Evolutionary conservation across 37 sponge, comb jelly and placozoan genomes (phyloP).

Genomic region (Eunapius fragilis): DNA sequence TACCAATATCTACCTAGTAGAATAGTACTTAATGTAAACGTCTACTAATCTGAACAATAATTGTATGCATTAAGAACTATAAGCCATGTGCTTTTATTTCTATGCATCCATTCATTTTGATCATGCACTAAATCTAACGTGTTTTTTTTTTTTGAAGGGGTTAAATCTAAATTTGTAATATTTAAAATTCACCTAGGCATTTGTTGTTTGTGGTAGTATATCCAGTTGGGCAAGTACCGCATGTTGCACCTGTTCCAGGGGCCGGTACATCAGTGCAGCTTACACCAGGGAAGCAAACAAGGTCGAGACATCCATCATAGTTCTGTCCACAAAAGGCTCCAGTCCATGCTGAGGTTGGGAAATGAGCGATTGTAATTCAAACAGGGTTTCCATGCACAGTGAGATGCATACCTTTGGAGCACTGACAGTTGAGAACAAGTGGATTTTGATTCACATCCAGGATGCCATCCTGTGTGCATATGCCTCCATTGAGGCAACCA

Average conservation of each 20-base stretch:
- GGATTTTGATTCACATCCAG: constrained; percentile 3
- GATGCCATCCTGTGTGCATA: constrained; percentile 57
- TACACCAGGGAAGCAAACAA: constrained; percentile 3
- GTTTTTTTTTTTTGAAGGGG: too few relatives aligned
- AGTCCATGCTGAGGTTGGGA: constrained; percentile 5
- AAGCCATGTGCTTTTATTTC: too few relatives aligned
- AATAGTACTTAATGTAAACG: too few relatives aligned
- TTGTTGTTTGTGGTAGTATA: constrained; percentile 1
- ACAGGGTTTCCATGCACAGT: neutral
- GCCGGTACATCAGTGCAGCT: constrained; percentile 16
- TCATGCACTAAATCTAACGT: too few relatives aligned
- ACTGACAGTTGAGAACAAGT: constrained; percentile 42
- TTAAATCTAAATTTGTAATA: too few relatives aligned
- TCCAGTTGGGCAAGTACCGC: constrained; percentile 19
- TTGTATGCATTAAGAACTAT: too few relatives aligned
- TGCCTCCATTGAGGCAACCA: constrained; percentile 55
- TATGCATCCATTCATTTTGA: too few relatives aligned
- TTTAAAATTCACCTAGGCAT: neutral
- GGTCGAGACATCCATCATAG: constrained; percentile 17
- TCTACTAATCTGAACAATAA: too few relatives aligned
- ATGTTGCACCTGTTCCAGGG: constrained; percentile 8
- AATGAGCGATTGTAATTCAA: too few relatives aligned
- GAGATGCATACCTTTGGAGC: constrained; percentile 30
- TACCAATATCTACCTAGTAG: too few relatives aligned
- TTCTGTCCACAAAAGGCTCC: constrained; percentile 7